A percentile compares a stretch with the other conserved stretches of the same genome.
phyloP scores from a whole-genome alignment of 2,797 vertebrate genomes.

The Mastacembelus armatus region DNA sequence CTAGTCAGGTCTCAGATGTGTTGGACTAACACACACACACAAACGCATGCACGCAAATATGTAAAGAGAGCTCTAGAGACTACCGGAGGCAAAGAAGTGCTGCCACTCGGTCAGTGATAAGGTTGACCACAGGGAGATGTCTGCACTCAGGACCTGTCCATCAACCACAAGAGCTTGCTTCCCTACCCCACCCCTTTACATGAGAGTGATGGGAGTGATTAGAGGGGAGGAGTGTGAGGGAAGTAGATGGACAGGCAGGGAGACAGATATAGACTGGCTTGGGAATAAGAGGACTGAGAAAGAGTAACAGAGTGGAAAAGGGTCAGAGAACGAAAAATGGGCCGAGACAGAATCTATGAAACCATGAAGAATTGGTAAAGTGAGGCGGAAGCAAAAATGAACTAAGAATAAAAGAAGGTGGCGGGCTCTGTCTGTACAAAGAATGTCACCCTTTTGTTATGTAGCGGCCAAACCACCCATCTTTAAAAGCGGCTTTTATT shows the following conservation, averaged over 20 bases:
- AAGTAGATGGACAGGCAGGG: slow-evolving; percentile 57
- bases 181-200: slow-evolving; percentile 55
- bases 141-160: slow-evolving; percentile 76
- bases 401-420: background rate
- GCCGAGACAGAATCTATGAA: slow-evolving; percentile 30
- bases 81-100: slow-evolving; percentile 53
- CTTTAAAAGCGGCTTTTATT: slow-evolving; percentile 29
- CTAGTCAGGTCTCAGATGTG: slow-evolving; percentile 7
- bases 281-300: slow-evolving; percentile 59
- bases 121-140: slow-evolving; percentile 67
- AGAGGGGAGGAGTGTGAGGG: slow-evolving; percentile 48
- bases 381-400: slow-evolving; percentile 4
- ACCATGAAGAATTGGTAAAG: slow-evolving; percentile 32
- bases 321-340: slow-evolving; percentile 29
- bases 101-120: slow-evolving; percentile 75
- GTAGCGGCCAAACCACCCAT: slow-evolving; percentile 47
- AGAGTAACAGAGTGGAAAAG: slow-evolving; percentile 36
- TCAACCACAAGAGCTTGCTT: slow-evolving; percentile 77
- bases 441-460: slow-evolving; percentile 17
- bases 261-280: slow-evolving; percentile 64
- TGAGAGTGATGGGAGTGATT: slow-evolving; percentile 68
- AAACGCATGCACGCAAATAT: background rate
- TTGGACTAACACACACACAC: slow-evolving; percentile 2
- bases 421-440: background rate
- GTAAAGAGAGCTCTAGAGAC: slow-evolving; percentile 45